Evolutionary conservation across 2,888 invertebrate species (phyloP).

Genomic region (Belgica antarctica): DNA sequence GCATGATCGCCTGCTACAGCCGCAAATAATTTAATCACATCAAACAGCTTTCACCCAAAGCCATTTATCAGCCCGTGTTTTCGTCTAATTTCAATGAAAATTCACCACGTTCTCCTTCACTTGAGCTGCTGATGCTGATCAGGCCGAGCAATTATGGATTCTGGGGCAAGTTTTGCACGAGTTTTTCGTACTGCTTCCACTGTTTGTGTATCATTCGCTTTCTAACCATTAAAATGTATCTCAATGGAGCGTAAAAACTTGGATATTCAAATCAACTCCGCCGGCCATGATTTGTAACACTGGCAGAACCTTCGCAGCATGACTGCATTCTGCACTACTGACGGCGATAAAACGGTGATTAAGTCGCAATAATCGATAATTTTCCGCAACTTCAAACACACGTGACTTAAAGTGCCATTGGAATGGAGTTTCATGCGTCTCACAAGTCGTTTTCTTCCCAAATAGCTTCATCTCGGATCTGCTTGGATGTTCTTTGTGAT

Average conservation of each 20-base stretch:
- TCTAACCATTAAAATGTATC: not conserved
- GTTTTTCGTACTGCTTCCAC: not conserved
- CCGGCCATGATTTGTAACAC: too few species aligned
- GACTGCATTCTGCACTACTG: not conserved
- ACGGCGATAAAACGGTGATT: not conserved
- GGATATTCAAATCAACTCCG: not conserved
- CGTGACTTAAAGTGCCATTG: not conserved
- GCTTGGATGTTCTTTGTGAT: not conserved
- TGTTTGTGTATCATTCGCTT: not conserved
- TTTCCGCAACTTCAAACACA: not conserved
- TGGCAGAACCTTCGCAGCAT: not conserved
- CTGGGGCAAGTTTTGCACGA: not conserved
- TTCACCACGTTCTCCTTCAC: not conserved
- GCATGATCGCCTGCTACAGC: too few species aligned
- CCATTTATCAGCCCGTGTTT: not conserved
- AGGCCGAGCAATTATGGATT: slow-evolving; percentile 12
- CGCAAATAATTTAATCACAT: not conserved
- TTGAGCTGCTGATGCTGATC: not conserved
- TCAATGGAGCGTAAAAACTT: not conserved
- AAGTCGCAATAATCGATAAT: slow-evolving; percentile 13
- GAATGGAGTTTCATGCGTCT: slow-evolving; percentile 10
- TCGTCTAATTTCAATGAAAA: not conserved
- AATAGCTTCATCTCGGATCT: slow-evolving; percentile 2
- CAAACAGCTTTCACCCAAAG: not conserved
- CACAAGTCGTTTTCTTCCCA: not conserved